phyloP scores from a whole-genome alignment of 1,140 invertebrate genomes.

The Pseudomyrmex flavicornis region DNA sequence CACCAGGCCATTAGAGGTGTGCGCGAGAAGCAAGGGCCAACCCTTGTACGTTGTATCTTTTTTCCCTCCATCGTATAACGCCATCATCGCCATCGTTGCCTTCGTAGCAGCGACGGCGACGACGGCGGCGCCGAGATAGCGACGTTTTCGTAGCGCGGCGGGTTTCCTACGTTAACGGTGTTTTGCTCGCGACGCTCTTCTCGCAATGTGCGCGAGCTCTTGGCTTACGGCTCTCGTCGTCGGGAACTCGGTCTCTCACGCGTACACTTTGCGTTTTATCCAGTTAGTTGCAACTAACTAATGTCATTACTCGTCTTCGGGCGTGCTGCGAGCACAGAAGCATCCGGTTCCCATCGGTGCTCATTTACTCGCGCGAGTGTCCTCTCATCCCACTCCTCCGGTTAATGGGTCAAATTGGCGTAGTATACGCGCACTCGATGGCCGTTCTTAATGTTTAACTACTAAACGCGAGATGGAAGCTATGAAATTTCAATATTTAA shows the following conservation, averaged over 20 bases:
- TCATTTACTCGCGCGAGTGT: conserved; percentile 29
- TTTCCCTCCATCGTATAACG: conserved; percentile 62
- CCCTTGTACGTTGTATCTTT: conserved; percentile 76
- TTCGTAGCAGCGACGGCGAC: not conserved
- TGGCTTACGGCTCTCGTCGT: conserved; percentile 62
- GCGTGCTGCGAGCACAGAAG: conserved; percentile 48
- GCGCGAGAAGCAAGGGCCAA: conserved; percentile 76
- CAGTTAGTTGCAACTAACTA: conserved; percentile 74
- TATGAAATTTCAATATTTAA: not conserved
- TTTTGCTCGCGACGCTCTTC: conserved; percentile 60
- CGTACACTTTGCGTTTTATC: conserved; percentile 75
- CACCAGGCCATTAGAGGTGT: conserved; percentile 78
- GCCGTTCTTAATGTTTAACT: no score
- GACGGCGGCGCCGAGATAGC: conserved; percentile 2
- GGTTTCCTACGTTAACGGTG: conserved; percentile 67
- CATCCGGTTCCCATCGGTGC: conserved; percentile 39
- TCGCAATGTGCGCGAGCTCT: conserved; percentile 57
- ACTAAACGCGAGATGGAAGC: not conserved
- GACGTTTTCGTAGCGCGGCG: conserved; percentile 36
- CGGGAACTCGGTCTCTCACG: conserved; percentile 38
- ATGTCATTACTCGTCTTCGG: conserved; percentile 72
- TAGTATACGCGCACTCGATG: not conserved
- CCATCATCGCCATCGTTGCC: conserved; percentile 28
- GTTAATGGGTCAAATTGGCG: conserved; percentile 19
- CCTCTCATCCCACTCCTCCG: conserved; percentile 25